Conservation (phyloP, 2,888 invertebrate species). For the Mermis nigrescens region DNA sequence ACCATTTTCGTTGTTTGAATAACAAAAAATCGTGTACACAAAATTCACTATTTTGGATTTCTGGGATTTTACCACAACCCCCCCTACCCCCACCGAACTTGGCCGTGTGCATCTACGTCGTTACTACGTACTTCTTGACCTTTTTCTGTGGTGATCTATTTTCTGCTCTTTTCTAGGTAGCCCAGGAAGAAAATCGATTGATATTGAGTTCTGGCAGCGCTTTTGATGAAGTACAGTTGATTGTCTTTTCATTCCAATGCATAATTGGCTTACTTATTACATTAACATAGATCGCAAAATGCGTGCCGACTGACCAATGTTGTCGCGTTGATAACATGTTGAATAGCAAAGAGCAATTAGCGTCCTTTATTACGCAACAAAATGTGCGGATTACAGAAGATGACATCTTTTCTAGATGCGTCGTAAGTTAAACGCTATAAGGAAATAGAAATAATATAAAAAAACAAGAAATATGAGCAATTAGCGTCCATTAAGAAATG, state of each 20-base stretch:
- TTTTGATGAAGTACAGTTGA: conserved; percentile 13
- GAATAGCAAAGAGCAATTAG: conserved; percentile 3
- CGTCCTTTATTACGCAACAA: conserved; percentile 4
- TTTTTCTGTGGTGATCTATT: too few species aligned
- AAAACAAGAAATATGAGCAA: too few species aligned
- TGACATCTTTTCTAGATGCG: conserved; percentile 10
- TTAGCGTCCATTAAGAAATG: too few species aligned
- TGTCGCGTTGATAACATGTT: background rate
- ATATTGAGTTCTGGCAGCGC: background rate
- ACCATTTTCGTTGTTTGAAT: too few species aligned
- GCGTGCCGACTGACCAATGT: too few species aligned
- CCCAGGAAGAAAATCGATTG: background rate
- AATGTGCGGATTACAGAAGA: conserved; percentile 5
- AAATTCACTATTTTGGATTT: too few species aligned
- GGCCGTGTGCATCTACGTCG: too few species aligned
- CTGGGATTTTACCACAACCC: too few species aligned
- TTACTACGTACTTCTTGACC: too few species aligned
- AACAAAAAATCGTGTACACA: too few species aligned
- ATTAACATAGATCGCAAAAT: background rate
- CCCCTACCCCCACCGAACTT: too few species aligned
- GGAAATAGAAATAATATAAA: too few species aligned
- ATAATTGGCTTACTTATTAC: background rate
- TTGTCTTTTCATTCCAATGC: background rate
- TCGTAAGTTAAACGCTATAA: conserved; percentile 8
- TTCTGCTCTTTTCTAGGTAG: conserved; percentile 1